phyloP scores from a whole-genome alignment of 2,113 vertebrate genomes.

The Mandrillus leucophaeus region DNA sequence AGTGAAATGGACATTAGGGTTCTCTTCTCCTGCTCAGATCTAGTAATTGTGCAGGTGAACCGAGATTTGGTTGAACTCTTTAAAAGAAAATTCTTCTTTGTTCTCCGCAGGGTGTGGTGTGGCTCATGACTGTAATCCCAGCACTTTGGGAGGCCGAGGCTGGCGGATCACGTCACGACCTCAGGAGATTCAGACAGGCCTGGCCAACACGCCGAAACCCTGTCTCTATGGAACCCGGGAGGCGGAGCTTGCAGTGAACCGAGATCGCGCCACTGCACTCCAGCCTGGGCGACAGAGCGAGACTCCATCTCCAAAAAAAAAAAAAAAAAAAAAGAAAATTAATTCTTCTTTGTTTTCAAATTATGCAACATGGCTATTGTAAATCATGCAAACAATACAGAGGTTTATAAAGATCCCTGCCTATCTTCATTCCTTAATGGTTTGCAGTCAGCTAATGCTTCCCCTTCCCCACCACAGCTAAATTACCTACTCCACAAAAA shows the following conservation, averaged over 20 bases:
- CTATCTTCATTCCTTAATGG: not conserved
- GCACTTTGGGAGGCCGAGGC: no score
- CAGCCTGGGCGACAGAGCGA: no score
- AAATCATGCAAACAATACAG: not conserved
- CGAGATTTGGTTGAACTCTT: not conserved
- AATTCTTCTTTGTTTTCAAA: not conserved
- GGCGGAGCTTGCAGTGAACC: no score
- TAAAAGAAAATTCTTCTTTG: not conserved
- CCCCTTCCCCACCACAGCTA: accelerated
- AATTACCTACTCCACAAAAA: no score
- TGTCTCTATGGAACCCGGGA: no score
- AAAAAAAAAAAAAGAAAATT: no score
- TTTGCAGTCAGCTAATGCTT: not conserved
- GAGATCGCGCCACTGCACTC: no score
- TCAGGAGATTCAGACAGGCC: no score
- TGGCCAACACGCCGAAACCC: no score
- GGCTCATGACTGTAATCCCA: no score
- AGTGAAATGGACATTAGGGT: not conserved
- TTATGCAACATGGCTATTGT: not conserved
- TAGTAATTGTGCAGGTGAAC: not conserved
- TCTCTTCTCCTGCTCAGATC: not conserved
- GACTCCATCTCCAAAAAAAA: no score
- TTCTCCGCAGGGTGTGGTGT: not conserved
- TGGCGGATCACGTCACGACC: no score
- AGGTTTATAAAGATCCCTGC: not conserved